Evolutionary conservation across 1,140 invertebrate species (phyloP).

Genomic region (Scaptomyza graminum): DNA sequence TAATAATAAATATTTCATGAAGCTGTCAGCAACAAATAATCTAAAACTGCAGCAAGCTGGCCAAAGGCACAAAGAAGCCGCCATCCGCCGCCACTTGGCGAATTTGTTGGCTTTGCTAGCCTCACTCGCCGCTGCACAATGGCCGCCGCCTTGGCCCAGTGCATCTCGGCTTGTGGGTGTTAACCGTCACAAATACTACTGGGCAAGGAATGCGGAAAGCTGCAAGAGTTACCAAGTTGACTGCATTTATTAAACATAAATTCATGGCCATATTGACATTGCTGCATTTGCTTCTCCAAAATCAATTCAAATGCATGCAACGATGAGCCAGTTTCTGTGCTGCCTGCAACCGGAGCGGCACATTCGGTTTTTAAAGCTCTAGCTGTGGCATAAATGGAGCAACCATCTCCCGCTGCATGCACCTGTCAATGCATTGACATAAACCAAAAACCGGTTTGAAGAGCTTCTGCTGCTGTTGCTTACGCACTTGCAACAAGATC

Average conservation of each 20-base stretch:
- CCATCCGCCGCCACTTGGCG: constrained; percentile 32
- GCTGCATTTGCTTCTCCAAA: constrained; percentile 31
- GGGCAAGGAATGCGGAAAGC: constrained; percentile 67
- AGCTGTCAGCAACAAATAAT: constrained; percentile 83
- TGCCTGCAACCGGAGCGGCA: constrained; percentile 4
- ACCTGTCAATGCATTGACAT: constrained; percentile 80
- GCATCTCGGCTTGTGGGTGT: constrained; percentile 45
- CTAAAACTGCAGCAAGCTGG: constrained; percentile 72
- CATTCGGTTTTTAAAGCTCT: background rate
- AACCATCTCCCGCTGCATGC: constrained; percentile 51
- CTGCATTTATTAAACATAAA: constrained; percentile 75
- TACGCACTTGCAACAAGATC: constrained; percentile 70
- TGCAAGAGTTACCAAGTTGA: constrained; percentile 28
- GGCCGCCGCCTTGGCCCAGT: constrained; percentile 11
- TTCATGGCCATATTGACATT: constrained; percentile 57
- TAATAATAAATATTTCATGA: constrained; percentile 83
- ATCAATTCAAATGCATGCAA: constrained; percentile 63
- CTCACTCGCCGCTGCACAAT: constrained; percentile 30
- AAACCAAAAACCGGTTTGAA: constrained; percentile 70
- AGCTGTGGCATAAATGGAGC: constrained; percentile 66
- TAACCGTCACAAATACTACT: constrained; percentile 19
- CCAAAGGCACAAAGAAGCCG: constrained; percentile 77
- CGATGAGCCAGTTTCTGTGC: constrained; percentile 31
- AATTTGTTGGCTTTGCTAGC: constrained; percentile 14
- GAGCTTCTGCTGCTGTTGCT: constrained; percentile 22